These are phyloP conservation scores for Adelphocoris suturalis DNA, from an alignment of 2,888 invertebrate genomes.

Conservation along the genomic window DNA sequence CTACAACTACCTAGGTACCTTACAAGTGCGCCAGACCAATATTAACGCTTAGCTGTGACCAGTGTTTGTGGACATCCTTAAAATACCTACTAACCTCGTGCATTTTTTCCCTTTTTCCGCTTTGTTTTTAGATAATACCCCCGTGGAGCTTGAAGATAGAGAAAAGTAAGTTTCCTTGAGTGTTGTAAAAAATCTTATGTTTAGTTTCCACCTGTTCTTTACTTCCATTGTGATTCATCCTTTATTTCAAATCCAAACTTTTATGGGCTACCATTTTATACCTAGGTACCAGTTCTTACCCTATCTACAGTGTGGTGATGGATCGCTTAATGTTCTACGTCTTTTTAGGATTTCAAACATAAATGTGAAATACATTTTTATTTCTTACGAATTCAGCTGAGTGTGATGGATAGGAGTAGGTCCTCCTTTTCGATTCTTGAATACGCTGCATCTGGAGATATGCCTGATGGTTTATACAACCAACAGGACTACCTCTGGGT, in stretches of 20 bases:
- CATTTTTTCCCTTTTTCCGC: conserved; percentile 74
- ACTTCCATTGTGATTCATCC: background rate
- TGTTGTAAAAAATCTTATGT: background rate
- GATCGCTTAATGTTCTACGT: background rate
- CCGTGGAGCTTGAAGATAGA: conserved; percentile 89
- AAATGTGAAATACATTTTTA: no score
- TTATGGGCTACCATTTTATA: no score
- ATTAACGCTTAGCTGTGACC: conserved; percentile 23
- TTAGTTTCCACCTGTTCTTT: background rate
- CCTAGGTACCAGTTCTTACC: no score
- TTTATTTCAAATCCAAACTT: background rate
- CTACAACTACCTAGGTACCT: background rate
- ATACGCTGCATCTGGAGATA: no score
- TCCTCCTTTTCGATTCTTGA: no score
- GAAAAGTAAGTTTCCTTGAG: conserved; percentile 86
- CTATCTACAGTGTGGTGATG: background rate
- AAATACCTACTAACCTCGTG: conserved; percentile 48
- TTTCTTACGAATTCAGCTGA: no score
- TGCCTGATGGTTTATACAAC: no score
- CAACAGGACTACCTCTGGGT: no score
- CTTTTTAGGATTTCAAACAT: no score
- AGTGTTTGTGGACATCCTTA: conserved; percentile 40
- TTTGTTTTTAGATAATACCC: conserved; percentile 84
- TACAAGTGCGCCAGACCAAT: background rate
- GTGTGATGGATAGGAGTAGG: no score